Evolutionary conservation across 2,797 vertebrate species (phyloP), one percentile per base, ranked within the genome.

Genomic region (Semaprochilodus insignis): DNA sequence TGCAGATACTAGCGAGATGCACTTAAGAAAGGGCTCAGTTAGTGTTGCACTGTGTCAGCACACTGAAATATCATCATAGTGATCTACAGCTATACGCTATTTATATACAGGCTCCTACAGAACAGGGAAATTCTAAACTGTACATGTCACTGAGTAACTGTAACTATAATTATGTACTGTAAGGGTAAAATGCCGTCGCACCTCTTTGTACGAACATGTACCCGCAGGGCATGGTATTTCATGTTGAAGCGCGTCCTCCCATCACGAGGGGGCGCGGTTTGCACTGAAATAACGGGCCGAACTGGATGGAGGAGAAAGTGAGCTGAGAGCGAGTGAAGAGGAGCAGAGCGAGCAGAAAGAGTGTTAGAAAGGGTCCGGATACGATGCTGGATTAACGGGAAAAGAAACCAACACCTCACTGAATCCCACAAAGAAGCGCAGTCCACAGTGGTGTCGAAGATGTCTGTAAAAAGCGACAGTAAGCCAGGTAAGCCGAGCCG

Each of bases 391-490:
- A 87, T 70, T 87, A 87, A 84, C 82, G 82, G 70, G 65, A 23
- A 74, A 48, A 62, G n/a, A 7, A 65, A 27, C 62, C 66, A 40
- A 21, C 31, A 10, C 31, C 7, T 17, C 59, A 25, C 74, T 36
- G 6, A 36, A 13, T 75, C 54, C 23, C 52, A 34, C 27, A 10
- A 31, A 25, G 63, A 23, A 52, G 34, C 44, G 15, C 13, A 23
- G 19, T 62, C 65, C 51, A 21, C 34, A 19, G 62, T 66, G 16
- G 71, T 34, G 31, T 40, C 44, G 74, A 84, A 69, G 48, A 88
- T 88, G 87, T 88, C 87, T 57, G 87, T 85, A 25, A 88, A 86
- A 73, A 76, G 84, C 52, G 87, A 88, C 44, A 85, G 87, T 62
- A 88, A 88, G 17, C 87, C 85, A 54, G 87, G 87, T 88, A 51